A percentile compares a stretch with the other conserved stretches of the same genome.
phyloP scores from a whole-genome alignment of 2,797 vertebrate species.

The Threskiornis aethiopicus region DNA sequence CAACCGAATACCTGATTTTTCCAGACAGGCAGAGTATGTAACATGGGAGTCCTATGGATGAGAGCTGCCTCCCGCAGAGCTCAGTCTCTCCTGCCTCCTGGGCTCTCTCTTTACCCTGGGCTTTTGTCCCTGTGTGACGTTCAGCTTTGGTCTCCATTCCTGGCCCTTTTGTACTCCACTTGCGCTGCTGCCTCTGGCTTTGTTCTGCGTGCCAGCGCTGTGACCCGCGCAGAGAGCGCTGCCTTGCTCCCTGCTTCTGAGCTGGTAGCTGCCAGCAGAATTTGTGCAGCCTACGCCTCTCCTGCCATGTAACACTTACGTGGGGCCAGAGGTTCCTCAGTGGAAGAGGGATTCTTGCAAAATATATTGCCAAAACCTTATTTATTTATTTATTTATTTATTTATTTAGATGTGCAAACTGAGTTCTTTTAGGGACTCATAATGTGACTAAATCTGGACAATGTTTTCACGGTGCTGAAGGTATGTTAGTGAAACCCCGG shows the following conservation, averaged over 20 bases:
- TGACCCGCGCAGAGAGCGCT: not conserved
- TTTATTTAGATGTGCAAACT: not conserved
- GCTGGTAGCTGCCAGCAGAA: not conserved
- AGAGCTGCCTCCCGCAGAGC: not conserved
- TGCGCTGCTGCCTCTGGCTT: not conserved
- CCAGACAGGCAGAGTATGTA: rapidly evolving
- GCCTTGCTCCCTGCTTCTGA: not conserved
- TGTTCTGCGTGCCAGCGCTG: not conserved
- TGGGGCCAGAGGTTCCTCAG: not conserved
- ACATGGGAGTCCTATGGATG: not conserved
- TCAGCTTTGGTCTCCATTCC: not conserved
- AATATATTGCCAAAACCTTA: not conserved
- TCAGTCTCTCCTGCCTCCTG: not conserved
- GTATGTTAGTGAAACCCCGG: not conserved
- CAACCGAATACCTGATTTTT: not conserved
- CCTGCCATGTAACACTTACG: rapidly evolving
- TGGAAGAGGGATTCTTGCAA: not conserved
- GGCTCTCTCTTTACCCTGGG: not conserved
- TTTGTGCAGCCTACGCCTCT: not conserved
- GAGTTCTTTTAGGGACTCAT: not conserved
- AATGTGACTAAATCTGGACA: not conserved
- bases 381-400: no score
- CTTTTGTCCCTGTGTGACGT: not conserved
- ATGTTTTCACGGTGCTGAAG: not conserved
- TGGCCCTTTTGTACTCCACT: not conserved